Base-by-base conservation (phyloP, 2,888 invertebrate genomes). In the Amblyjoppa proteus region DNA sequence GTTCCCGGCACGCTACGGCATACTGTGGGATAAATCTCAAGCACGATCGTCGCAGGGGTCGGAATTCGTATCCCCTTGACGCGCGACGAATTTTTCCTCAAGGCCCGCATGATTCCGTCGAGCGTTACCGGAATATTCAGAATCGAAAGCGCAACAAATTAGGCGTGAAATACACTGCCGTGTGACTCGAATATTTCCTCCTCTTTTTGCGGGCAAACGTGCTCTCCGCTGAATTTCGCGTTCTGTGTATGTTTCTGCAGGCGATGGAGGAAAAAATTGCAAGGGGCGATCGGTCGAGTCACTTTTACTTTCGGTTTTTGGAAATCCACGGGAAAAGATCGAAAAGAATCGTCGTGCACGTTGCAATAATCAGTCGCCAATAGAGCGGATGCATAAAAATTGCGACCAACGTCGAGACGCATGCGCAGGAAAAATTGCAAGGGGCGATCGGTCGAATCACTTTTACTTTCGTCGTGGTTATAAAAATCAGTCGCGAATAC, bases 91-190 rank as follows among this genome's bases (percentile, higher is more conserved):
- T 77, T 61, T 68, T 77, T 81, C 81, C 81, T 77, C 86, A 38
- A 53, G 68, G 75, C 87, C 87, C 87, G 87, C 87, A 87, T 87
- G 74, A 77, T 73, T 75, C 66, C 77, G 58, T 74, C 53, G 83
- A 61, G 84, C 69, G 73, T 85, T 81, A 75, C 73, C 75, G 89
- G 64, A 92, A 92, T 92, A 92, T 92, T 92, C 92, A 90, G 89
- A 90, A 87, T 87, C 86, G 89, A 90, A 89, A 91, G 89, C 87
- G 90, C 84, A 90, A 89, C 91, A 93, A 93, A 93, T 93, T 93
- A 93, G 90, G 92, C 93, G 92, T 93, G 93, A 93, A 93, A 93
- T 93, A 88, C 91, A 89, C 88, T 88, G 87, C 91, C 74, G 56
- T 83, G 92, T 92, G 93, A 89, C 89, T 91, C 90, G 92, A 93